phyloP scores from a whole-genome alignment of 2,113 vertebrate genomes.

The Periophthalmodon schlosseri region DNA sequence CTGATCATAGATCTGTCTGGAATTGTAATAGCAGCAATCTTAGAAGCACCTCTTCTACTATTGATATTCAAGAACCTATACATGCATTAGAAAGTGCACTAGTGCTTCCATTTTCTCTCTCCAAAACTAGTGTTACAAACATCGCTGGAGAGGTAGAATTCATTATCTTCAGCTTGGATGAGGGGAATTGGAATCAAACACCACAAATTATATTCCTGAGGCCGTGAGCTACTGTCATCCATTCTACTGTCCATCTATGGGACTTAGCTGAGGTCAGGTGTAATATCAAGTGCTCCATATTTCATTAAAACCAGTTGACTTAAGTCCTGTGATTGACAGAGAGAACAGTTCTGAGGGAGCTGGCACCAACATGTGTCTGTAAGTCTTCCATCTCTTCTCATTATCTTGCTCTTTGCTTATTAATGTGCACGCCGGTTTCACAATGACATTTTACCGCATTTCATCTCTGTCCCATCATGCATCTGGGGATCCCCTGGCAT shows the following conservation, averaged over 20 bases:
- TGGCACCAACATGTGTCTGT: constrained; percentile 80
- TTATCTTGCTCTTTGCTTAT: constrained; percentile 84
- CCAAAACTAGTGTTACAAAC: not conserved
- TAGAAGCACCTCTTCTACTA: not conserved
- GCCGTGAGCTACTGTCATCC: not conserved
- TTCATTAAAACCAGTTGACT: constrained; percentile 5
- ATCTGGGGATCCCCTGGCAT: constrained; percentile 86
- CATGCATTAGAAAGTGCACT: not conserved
- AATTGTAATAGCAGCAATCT: not conserved
- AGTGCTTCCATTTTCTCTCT: not conserved
- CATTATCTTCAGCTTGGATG: not conserved
- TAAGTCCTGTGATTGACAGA: not conserved
- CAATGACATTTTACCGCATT: constrained; percentile 81
- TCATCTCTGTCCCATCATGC: constrained; percentile 82
- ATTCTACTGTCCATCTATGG: not conserved
- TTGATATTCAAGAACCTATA: not conserved
- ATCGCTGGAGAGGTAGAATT: not conserved
- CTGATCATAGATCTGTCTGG: not conserved
- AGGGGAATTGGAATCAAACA: not conserved
- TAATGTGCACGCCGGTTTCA: constrained; percentile 77
- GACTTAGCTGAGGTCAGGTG: not conserved
- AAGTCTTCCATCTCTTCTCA: constrained; percentile 82
- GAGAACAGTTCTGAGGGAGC: constrained; percentile 64
- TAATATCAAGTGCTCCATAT: not conserved
- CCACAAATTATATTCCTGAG: not conserved